Percentiles rank a stretch among this genome's conserved stretches.
Conservation (phyloP, 2,113 vertebrate genomes). For the Tachycineta bicolor region DNA sequence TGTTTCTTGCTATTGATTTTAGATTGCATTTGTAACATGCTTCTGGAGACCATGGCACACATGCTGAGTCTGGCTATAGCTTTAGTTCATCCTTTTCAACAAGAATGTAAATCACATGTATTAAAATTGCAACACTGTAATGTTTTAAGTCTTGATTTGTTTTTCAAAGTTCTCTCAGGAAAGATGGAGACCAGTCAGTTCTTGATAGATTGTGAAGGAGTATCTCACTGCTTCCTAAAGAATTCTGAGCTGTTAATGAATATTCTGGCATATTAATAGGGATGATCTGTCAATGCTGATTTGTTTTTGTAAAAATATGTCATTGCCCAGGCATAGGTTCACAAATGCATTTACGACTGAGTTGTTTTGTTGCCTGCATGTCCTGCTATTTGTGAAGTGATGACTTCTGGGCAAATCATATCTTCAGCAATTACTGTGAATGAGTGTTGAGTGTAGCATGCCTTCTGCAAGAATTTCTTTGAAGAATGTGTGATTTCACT, state of each 20-base stretch:
- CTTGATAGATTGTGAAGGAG: neutral
- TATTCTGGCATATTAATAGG: neutral
- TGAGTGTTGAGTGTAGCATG: neutral
- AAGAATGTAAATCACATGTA: neutral
- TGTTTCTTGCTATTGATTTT: slow-evolving; percentile 81
- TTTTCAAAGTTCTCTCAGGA: neutral
- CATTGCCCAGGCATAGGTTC: neutral
- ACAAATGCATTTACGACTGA: neutral
- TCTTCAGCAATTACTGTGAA: neutral
- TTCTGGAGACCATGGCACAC: slow-evolving; percentile 59
- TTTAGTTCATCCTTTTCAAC: slow-evolving; percentile 2
- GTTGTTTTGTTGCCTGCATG: neutral
- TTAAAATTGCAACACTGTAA: neutral
- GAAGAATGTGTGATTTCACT: neutral
- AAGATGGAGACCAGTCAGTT: neutral
- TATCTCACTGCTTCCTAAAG: neutral
- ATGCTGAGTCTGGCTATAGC: slow-evolving; percentile 22
- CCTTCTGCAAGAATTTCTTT: neutral
- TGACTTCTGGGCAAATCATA: neutral
- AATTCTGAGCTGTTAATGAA: neutral
- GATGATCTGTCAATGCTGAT: neutral
- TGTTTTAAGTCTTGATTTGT: neutral
- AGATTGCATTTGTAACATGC: slow-evolving; percentile 72
- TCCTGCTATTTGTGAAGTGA: neutral
- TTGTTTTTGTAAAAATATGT: neutral